Conservation (phyloP, 2,113 vertebrate genomes). For the Grallaria varia region DNA sequence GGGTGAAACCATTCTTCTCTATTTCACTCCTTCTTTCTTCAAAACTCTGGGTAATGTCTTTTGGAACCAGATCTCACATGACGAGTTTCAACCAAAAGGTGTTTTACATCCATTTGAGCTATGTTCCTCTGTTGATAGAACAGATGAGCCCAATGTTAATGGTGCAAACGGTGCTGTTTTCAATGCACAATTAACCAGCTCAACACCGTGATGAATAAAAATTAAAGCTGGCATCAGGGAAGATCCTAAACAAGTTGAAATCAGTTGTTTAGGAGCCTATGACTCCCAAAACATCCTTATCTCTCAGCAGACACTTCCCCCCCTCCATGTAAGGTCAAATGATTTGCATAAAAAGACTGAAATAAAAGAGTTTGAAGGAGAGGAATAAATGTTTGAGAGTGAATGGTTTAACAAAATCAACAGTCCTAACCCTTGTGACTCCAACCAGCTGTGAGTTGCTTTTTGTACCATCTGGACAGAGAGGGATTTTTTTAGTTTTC, state of each 20-base stretch:
- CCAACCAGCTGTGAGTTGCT: background rate
- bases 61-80: background rate
- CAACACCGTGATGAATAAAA: conserved; percentile 64
- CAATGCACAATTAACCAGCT: conserved; percentile 60
- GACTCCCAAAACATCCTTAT: background rate
- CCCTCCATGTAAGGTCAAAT: background rate
- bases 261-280: background rate
- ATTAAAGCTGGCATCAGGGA: conserved; percentile 21
- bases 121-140: background rate
- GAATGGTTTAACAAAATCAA: background rate
- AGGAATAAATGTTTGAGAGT: background rate
- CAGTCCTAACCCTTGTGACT: background rate
- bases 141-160: conserved; percentile 41
- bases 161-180: conserved; percentile 23
- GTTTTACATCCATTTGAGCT: background rate
- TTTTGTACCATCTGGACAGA: conserved; percentile 19
- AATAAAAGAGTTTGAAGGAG: background rate
- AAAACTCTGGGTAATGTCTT: background rate
- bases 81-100: background rate
- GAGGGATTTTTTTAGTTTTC: background rate
- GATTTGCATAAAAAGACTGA: background rate
- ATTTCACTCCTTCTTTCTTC: background rate
- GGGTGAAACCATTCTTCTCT: background rate
- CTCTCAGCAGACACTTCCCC: background rate
- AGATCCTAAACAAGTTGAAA: background rate